Percentiles rank a stretch among this genome's conserved stretches.
These are phyloP conservation scores for Osmoderma eremita DNA, from an alignment of 2,888 invertebrate species.

Conservation along the genomic window DNA sequence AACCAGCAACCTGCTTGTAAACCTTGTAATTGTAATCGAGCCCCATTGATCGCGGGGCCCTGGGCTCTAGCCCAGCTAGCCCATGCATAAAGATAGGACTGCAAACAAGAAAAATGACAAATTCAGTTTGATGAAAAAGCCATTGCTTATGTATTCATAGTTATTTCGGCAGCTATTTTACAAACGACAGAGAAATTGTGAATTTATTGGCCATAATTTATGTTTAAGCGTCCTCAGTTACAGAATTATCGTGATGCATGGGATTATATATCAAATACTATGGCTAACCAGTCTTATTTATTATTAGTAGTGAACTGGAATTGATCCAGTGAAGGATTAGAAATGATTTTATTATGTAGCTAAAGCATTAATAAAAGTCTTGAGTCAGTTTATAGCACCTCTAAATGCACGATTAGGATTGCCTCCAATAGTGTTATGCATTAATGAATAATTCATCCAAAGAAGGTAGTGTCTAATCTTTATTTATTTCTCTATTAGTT, in stretches of 20 bases:
- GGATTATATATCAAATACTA: constrained; percentile 1
- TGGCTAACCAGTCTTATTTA: constrained; percentile 5
- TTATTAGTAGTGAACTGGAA: not conserved
- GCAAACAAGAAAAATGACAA: too few species aligned
- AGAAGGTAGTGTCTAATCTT: not conserved
- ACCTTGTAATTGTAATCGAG: too few species aligned
- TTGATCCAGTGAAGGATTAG: not conserved
- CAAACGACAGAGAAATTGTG: constrained; percentile 14
- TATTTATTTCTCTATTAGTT: constrained; percentile 3
- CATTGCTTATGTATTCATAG: not conserved
- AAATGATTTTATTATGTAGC: constrained; percentile 11
- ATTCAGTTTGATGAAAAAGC: not conserved
- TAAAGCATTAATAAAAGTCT: not conserved
- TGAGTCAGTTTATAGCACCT: not conserved
- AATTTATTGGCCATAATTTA: constrained; percentile 25
- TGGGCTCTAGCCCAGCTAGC: too few species aligned
- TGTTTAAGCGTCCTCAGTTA: not conserved
- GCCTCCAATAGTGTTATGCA: too few species aligned
- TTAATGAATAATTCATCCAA: too few species aligned
- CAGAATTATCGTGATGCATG: not conserved
- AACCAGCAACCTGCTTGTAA: too few species aligned
- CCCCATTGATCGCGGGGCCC: too few species aligned
- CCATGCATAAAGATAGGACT: too few species aligned
- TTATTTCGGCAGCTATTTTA: not conserved
- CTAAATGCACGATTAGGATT: not conserved